A percentile compares a stretch with the other conserved stretches of the same genome.
These are phyloP conservation scores for Psilopsiagon aymara DNA, from an alignment of 2,113 vertebrate genomes.

Conservation along the genomic window DNA sequence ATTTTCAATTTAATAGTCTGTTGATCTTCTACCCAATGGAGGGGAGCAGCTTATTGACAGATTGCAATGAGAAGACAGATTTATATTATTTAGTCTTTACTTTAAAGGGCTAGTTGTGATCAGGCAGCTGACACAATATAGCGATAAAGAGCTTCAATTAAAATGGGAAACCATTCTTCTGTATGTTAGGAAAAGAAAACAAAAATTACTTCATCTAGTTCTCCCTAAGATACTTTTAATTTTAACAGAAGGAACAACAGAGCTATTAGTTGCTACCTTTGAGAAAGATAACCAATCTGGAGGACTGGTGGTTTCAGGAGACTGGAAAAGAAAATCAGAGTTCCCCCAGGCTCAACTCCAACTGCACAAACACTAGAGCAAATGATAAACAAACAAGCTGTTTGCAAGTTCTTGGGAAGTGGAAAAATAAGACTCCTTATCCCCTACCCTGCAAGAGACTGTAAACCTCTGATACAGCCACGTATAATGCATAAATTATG, in stretches of 20 bases:
- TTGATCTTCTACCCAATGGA: not conserved
- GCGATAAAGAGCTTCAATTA: not conserved
- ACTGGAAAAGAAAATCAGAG: not conserved
- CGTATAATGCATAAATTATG: not conserved
- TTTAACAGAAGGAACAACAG: not conserved
- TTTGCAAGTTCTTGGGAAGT: not conserved
- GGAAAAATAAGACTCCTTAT: not conserved
- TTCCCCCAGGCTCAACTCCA: not conserved
- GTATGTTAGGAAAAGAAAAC: not conserved
- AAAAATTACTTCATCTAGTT: not conserved
- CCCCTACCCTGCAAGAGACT: not conserved
- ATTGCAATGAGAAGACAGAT: not conserved
- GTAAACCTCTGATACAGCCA: not conserved
- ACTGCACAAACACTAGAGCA: not conserved
- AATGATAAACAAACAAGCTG: not conserved
- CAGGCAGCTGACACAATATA: not conserved
- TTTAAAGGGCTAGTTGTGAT: not conserved
- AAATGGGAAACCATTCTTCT: not conserved
- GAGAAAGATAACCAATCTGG: not conserved
- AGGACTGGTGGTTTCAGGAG: not conserved
- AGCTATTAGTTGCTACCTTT: not conserved
- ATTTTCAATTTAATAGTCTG: not conserved
- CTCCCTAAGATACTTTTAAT: not conserved
- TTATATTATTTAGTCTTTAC: not conserved
- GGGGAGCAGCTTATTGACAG: not conserved